These are phyloP conservation scores for Pinna nobilis DNA, from an alignment of 1,140 invertebrate species.

Conservation along the genomic window DNA sequence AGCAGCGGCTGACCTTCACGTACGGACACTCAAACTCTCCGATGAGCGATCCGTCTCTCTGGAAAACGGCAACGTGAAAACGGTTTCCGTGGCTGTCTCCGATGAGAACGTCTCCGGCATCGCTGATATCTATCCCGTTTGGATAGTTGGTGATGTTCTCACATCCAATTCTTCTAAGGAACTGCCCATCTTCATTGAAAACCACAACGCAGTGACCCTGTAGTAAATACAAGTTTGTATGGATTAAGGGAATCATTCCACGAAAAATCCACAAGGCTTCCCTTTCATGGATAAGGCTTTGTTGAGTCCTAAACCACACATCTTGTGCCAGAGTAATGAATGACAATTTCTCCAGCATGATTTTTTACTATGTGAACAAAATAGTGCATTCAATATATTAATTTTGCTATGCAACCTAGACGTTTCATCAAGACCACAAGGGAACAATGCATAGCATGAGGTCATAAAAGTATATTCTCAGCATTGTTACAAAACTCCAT, in stretches of 20 bases:
- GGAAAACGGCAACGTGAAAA: slow-evolving; percentile 96
- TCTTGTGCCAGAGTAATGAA: background rate
- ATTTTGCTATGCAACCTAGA: no score
- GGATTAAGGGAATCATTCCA: no score
- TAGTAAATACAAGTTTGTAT: slow-evolving; percentile 27
- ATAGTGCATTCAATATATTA: no score
- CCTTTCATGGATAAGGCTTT: background rate
- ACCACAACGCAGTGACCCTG: slow-evolving; percentile 95
- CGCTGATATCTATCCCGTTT: slow-evolving; percentile 97
- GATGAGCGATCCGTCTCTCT: slow-evolving; percentile 87
- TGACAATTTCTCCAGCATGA: background rate
- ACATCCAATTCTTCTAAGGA: slow-evolving; percentile 93
- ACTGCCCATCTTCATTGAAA: slow-evolving; percentile 93
- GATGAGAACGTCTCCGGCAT: slow-evolving; percentile 95
- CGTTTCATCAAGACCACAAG: no score
- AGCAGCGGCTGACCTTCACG: slow-evolving; percentile 97
- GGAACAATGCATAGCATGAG: no score
- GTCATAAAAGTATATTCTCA: no score
- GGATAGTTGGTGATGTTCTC: slow-evolving; percentile 97
- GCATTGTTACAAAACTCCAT: no score
- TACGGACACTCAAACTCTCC: slow-evolving; percentile 97
- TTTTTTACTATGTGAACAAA: background rate
- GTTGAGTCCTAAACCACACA: background rate
- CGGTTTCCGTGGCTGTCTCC: slow-evolving; percentile 98
- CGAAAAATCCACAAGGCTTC: no score